Conservation (phyloP, 2,888 invertebrate species). For the Sinopyrophorus schimmeli region DNA sequence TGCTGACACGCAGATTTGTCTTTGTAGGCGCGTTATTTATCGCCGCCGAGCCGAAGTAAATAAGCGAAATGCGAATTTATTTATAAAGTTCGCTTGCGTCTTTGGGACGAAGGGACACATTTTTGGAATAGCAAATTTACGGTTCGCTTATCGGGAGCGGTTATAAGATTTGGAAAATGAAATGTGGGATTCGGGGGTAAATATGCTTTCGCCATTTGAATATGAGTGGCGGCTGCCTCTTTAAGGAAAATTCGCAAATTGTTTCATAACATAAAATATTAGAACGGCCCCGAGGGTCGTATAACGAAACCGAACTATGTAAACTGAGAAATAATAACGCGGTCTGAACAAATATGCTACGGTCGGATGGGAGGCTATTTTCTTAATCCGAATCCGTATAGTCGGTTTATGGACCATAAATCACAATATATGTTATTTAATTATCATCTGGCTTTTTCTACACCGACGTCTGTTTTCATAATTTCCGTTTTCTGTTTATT, state of each 20-base stretch:
- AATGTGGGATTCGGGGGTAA: constrained; percentile 11
- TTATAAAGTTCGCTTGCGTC: too few species aligned
- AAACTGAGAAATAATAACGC: constrained; percentile 23
- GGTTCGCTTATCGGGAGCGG: not conserved
- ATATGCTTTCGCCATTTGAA: constrained; percentile 13
- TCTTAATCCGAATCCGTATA: constrained; percentile 31
- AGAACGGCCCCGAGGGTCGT: constrained; percentile 13
- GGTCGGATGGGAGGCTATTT: constrained; percentile 24
- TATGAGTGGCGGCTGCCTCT: not conserved
- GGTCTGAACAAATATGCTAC: constrained; percentile 29
- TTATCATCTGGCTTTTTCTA: constrained; percentile 44
- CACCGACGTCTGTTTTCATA: constrained; percentile 41
- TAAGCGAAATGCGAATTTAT: too few species aligned
- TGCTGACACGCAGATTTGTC: too few species aligned
- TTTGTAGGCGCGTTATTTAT: too few species aligned
- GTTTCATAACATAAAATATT: constrained; percentile 24
- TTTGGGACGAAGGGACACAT: too few species aligned
- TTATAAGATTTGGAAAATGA: constrained; percentile 12
- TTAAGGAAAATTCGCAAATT: constrained; percentile 18
- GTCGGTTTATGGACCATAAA: constrained; percentile 33
- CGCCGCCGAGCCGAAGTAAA: too few species aligned
- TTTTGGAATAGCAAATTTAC: too few species aligned
- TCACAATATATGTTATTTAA: constrained; percentile 35
- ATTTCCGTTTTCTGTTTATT: constrained; percentile 42
- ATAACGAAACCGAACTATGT: constrained; percentile 27